Base-by-base conservation (phyloP, 2,113 vertebrate species). In the Apteryx owenii region DNA sequence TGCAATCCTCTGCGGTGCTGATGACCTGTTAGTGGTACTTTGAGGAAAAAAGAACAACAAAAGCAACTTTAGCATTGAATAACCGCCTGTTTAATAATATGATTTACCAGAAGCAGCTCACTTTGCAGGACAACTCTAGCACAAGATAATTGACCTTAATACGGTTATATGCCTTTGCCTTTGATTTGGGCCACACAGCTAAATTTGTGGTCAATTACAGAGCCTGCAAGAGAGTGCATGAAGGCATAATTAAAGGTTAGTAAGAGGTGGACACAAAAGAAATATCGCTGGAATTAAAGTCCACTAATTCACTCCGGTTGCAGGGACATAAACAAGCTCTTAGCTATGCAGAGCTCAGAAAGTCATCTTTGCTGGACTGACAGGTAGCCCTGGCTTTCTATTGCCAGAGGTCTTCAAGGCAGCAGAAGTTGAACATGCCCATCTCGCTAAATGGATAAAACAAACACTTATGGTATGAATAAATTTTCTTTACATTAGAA, bases 171-270 rank as follows among this genome's bases (percentile, higher is more conserved):
- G 92, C 50, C 68, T 93, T 65, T 90, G 85, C 89, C 72, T 96
- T 92, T 88, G 80, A 81, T 93, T 96, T 93, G 79, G 85, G 85
- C 76, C 87, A 58, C 61, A 19, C 40, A 81, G 75, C 65, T 90
- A 89, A 94, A 95, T 87, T 90, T 88, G 71, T 95, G 91, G 92
- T 95, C 95, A 97, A 92, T 95, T 95, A 96, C 78, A 91, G 82
- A 88, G 82, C 82, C 68, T 93, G 44, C 2, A 3, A 92, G 62
- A 90, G 80, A 75, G 91, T 94, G 62, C 72, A 87, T 46, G 91
- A 95, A 93, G 72, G 60, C 70, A 23, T 95, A 95, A 97, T 96
- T 96, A 83, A 95, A 80, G 92, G 92, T 88, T 93, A 95, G 81
- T n/a, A 68, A 38, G 90, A 91, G 90, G 46, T 90, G 69, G 79